Evolutionary conservation across 2,797 vertebrate species (phyloP).

Genomic region (Sebastiscus tertius): DNA sequence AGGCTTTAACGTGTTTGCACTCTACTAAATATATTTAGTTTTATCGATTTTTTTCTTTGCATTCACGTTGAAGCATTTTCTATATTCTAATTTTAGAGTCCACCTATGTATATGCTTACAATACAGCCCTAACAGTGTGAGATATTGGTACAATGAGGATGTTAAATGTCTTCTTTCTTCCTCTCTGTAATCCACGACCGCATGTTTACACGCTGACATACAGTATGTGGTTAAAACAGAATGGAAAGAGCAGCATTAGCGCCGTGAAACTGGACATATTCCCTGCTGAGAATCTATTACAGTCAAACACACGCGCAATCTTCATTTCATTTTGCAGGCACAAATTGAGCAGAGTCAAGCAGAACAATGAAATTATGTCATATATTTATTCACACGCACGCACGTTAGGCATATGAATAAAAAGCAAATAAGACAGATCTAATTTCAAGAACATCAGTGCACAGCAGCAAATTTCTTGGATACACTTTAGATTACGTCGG

Average conservation of each 20-base stretch:
- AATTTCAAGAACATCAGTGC: constrained; percentile 71
- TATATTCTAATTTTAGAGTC: neutral
- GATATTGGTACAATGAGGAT: neutral
- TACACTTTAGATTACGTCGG: constrained; percentile 65
- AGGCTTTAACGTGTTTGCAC: constrained; percentile 14
- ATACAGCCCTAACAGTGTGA: neutral
- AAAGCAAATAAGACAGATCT: constrained; percentile 75
- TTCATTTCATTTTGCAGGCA: constrained; percentile 68
- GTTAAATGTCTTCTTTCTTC: neutral
- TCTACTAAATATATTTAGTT: neutral
- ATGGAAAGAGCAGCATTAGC: constrained; percentile 35
- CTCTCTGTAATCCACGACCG: neutral
- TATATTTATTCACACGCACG: constrained; percentile 72
- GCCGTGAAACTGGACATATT: constrained; percentile 25
- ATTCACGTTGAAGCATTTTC: too few relatives aligned
- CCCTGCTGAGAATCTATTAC: constrained; percentile 60
- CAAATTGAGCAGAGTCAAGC: constrained; percentile 73
- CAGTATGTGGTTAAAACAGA: constrained; percentile 17
- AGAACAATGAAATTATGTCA: constrained; percentile 73
- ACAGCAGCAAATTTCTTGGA: constrained; percentile 65
- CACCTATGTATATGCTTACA: neutral
- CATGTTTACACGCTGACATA: constrained; percentile 8
- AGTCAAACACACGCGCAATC: constrained; percentile 25
- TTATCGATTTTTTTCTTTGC: neutral
- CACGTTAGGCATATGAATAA: constrained; percentile 70